Conservation (phyloP, 2,888 invertebrate genomes). For the Aproaerema taeniolella region DNA sequence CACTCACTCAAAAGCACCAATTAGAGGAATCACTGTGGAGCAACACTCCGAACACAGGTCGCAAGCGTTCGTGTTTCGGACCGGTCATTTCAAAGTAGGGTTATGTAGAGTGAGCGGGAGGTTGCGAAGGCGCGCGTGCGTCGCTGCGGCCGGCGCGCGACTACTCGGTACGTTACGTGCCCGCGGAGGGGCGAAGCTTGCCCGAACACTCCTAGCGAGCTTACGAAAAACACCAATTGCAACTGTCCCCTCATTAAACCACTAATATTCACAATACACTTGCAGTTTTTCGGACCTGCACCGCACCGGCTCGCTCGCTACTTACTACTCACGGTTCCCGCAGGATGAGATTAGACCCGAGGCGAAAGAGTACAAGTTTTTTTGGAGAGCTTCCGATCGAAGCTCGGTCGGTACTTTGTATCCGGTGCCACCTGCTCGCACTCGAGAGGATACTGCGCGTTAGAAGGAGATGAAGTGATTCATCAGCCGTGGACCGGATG, state of each 20-base stretch:
- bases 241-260: constrained; percentile 54
- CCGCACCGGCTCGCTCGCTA: constrained; percentile 24
- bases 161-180: constrained; percentile 61
- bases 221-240: constrained; percentile 71
- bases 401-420: constrained; percentile 55
- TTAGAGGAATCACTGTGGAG: constrained; percentile 61
- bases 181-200: constrained; percentile 73
- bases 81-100: constrained; percentile 56
- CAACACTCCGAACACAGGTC: constrained; percentile 50
- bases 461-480: constrained; percentile 74
- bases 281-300: constrained; percentile 29
- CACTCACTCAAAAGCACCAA: constrained; percentile 73
- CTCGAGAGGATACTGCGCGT: constrained; percentile 58
- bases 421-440: constrained; percentile 75
- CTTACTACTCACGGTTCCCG: constrained; percentile 25
- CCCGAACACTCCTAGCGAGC: constrained; percentile 65
- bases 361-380: constrained; percentile 47
- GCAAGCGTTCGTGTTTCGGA: constrained; percentile 48
- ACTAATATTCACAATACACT: constrained; percentile 32
- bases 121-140: constrained; percentile 63
- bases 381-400: constrained; percentile 64
- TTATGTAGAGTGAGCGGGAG: constrained; percentile 45
- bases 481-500: constrained; percentile 72
- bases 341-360: constrained; percentile 32
- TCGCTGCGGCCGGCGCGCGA: constrained; percentile 69